Base-by-base conservation (phyloP, 2,888 invertebrate genomes). In the Salpingus planirostris region DNA sequence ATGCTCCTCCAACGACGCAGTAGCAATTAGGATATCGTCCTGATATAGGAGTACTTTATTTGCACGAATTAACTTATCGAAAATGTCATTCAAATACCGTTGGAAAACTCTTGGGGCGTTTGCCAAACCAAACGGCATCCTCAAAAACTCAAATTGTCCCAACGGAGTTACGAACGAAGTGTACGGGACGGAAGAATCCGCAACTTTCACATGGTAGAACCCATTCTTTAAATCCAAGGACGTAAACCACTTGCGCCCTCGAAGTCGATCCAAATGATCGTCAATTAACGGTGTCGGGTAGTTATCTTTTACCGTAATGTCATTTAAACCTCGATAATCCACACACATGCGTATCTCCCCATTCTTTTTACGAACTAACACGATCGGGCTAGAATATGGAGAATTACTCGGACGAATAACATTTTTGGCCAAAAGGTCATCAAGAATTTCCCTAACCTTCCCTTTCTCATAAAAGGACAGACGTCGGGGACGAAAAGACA, bases 51-150 rank as follows among this genome's bases (percentile, higher is more conserved):
- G 29, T 3, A 38, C 13, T 13, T 30, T 31, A 7, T 5, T 29
- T 8, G 15, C 10, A 8, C 29, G 4, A 18, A 18, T 18, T 6
- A 30, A n/a, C 4, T 30, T 5, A 7, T 15, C 31, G 5, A 30
- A 10, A 11, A 36, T 13, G 15, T 15, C 23, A 22, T 38, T 27
- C 6, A 58, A 50, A 23, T 50, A 39, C 10, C 51, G 34, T 31
- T 54, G 53, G 37, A 57, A 62, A 6, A 50, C 49, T 13, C 42
- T 40, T 3, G 54, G 54, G 1, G 55, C 54, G 24, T 57, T 57
- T 2, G 46, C 29, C 3, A 59, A 18, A 6, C 18, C 18, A 18
- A 18, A 18, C 6, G 18, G 8, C 18, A 18, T 18, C 8, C 18
- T n/a, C 36, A 3, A 21, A 21, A 24, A 24, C 10, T 57, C 58